Conservation (phyloP, 1,140 invertebrate species). For the Idris sp. region DNA sequence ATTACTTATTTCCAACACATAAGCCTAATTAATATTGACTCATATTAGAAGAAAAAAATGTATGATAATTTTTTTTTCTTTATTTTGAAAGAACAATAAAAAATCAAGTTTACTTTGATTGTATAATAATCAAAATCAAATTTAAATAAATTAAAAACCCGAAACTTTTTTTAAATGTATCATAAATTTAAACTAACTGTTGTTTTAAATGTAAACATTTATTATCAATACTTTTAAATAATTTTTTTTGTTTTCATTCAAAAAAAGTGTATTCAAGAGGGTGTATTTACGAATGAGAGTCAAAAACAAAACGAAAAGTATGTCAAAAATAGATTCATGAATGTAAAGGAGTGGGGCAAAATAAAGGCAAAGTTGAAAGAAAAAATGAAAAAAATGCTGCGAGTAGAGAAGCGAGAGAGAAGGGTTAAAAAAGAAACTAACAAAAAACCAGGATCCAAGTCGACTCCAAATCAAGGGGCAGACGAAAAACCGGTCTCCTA, state of each 20-base stretch:
- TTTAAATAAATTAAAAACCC: no score
- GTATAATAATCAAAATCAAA: no score
- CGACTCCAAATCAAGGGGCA: conserved; percentile 75
- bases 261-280: conserved; percentile 30
- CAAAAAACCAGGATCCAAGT: conserved; percentile 63
- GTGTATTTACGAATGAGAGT: conserved; percentile 18
- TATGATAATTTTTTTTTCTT: no score
- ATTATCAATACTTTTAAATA: background rate
- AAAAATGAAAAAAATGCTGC: conserved; percentile 32
- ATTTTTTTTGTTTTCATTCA: conserved; percentile 21
- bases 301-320: conserved; percentile 20
- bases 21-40: no score
- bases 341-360: conserved; percentile 32
- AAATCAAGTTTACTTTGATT: no score
- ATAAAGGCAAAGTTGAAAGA: no score
- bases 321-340: conserved; percentile 39
- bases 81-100: no score
- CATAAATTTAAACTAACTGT: no score
- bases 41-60: no score
- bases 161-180: no score
- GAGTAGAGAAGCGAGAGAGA: conserved; percentile 38
- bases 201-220: no score
- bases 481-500: conserved; percentile 74
- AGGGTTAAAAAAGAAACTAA: conserved; percentile 21
- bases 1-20: no score